Percentiles rank a stretch among this genome's conserved stretches.
Evolutionary conservation across 2,113 vertebrate species (phyloP).

Genomic region (Muntiacus reevesi): DNA sequence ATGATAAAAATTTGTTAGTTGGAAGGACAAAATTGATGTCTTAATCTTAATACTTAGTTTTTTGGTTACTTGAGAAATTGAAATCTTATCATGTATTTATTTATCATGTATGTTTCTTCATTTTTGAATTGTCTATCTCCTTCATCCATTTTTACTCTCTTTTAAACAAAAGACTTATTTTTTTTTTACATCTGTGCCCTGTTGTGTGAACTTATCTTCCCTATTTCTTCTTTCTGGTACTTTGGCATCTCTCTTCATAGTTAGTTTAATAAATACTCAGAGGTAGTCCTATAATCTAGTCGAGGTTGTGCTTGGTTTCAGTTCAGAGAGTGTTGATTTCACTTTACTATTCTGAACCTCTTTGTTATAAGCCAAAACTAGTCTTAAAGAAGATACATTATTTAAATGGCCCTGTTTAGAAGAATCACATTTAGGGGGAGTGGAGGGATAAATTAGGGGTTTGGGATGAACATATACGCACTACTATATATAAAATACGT

Average conservation of each 20-base stretch:
- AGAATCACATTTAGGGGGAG: not conserved
- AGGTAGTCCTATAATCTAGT: not conserved
- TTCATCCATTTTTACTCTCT: not conserved
- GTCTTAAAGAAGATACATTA: not conserved
- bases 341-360: not conserved
- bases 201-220: not conserved
- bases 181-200: slow-evolving; percentile 1
- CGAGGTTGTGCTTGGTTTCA: not conserved
- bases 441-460: not conserved
- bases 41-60: not conserved
- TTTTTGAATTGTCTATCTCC: not conserved
- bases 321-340: not conserved
- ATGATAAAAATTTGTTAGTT: not conserved
- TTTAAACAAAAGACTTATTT: not conserved
- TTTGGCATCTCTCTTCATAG: not conserved
- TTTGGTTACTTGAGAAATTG: not conserved
- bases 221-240: not conserved
- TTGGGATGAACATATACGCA: not conserved
- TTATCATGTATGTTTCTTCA: not conserved
- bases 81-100: not conserved
- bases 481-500: not conserved
- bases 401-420: slow-evolving; percentile 16
- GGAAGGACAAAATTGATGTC: not conserved
- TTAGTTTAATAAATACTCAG: slow-evolving; percentile 3
- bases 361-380: slow-evolving; percentile 12